These are phyloP conservation scores for Paralinhomoeus sp. DNA, from an alignment of 2,888 invertebrate genomes.

Conservation along the genomic window DNA sequence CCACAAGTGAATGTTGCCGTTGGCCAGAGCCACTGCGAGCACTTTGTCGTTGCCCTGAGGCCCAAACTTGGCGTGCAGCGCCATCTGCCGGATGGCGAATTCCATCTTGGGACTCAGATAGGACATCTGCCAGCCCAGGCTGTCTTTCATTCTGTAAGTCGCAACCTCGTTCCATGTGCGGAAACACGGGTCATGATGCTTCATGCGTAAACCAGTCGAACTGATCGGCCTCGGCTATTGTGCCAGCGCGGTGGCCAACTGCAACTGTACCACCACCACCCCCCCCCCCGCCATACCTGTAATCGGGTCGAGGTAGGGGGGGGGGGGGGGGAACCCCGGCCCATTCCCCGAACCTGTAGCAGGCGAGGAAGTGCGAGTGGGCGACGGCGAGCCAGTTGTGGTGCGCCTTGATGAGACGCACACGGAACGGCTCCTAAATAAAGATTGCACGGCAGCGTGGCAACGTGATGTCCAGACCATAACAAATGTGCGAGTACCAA, in stretches of 20 bases:
- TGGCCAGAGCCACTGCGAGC: conserved; percentile 15
- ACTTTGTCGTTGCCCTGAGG: conserved; percentile 17
- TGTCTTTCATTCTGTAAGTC: conserved; percentile 55
- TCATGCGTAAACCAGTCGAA: too few species aligned
- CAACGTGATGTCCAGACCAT: too few species aligned
- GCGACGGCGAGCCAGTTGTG: conserved; percentile 94
- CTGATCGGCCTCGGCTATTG: too few species aligned
- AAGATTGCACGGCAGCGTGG: too few species aligned
- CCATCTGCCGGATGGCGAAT: conserved; percentile 64
- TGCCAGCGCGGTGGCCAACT: too few species aligned
- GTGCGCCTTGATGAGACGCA: conserved; percentile 79
- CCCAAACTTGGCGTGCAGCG: conserved; percentile 45
- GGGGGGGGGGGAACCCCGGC: too few species aligned
- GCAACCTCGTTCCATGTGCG: too few species aligned
- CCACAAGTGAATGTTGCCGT: background rate
- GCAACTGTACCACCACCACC: too few species aligned
- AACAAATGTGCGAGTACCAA: too few species aligned
- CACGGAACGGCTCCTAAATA: conserved; percentile 60
- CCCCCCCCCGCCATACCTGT: too few species aligned
- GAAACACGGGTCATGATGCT: too few species aligned
- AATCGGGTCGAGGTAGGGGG: too few species aligned
- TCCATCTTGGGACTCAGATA: conserved; percentile 82
- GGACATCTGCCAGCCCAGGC: conserved; percentile 80
- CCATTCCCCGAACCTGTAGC: conserved; percentile 46
- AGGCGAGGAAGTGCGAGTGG: conserved; percentile 79